Evolutionary conservation across 2,888 invertebrate genomes (phyloP), one percentile per base, ranked within the genome.

Genomic region (Epiperipatus broadwayi): DNA sequence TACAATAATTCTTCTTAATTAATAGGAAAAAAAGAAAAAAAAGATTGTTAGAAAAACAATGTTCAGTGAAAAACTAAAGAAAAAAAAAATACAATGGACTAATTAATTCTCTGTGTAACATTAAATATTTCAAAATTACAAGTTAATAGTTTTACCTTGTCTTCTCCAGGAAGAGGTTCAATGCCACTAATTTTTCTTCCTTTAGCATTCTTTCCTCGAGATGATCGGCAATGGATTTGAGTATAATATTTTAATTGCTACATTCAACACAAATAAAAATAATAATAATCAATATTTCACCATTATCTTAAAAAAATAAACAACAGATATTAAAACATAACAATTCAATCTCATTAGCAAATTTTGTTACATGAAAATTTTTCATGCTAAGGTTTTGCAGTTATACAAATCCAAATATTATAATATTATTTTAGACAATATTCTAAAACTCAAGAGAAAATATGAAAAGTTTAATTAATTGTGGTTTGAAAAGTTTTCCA

Each of bases 111-210:
- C 10, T 25, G 10, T 25, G n/a, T 35, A 28, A 27, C 32, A 37
- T 15, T n/a, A 14, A 8, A n/a, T n/a, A 12, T 2, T 10, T 10
- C 12, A 36, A 36, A 14, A 12, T 37, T 19, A 35, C 10, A 35
- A 28, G 22, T 10, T 37, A 37, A n/a, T n/a, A n/a, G n/a, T n/a
- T 44, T 39, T 48, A 64, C 64, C 57, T 91, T 91, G 53, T 91
- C 87, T 58, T 87, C 87, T 5, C 84, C 75, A 0, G 87, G 87
- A 78, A 89, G 80, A 0, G 89, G 84, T 58, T 95, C 93, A 46
- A 97, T 87, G 0, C 95, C 93, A 53, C 87, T 91, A 34, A 97
- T 87, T 58, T 97, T 95, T 14, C 87, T 65, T 0, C 91, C 93
- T 2, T 79, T 78, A 0, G 87, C 77, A 64, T 93, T 93, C 54